These are phyloP conservation scores for Periphyllus acericola DNA, from an alignment of 2,888 invertebrate species.

Conservation along the genomic window DNA sequence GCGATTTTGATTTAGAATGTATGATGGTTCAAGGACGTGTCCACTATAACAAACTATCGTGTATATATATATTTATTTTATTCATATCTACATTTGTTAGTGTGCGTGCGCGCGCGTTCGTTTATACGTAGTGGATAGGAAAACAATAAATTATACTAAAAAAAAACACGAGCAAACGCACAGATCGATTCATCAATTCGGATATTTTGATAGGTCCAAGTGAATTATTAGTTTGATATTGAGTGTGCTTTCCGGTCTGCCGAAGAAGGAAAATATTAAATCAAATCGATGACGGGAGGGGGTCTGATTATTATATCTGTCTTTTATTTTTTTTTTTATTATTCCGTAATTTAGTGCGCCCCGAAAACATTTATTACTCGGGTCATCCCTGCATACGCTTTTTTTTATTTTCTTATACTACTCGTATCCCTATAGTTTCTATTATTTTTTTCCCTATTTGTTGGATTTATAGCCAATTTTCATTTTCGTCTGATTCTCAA, in stretches of 20 bases:
- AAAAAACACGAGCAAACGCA: background rate
- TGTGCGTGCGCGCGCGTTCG: no score
- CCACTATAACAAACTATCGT: background rate
- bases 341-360: slow-evolving; percentile 14
- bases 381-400: background rate
- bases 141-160: slow-evolving; percentile 9
- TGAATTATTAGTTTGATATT: slow-evolving; percentile 15
- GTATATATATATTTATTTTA: background rate
- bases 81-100: background rate
- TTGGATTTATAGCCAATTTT: slow-evolving; percentile 17
- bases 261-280: slow-evolving; percentile 14
- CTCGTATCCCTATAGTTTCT: background rate
- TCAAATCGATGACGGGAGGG: slow-evolving; percentile 3
- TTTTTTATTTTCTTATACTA: background rate
- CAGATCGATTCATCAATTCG: slow-evolving; percentile 24
- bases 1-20: slow-evolving; percentile 11
- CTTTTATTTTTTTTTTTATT: slow-evolving; percentile 16
- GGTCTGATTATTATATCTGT: slow-evolving; percentile 16
- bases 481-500: background rate
- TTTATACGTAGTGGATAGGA: background rate
- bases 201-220: slow-evolving; percentile 10
- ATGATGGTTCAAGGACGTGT: slow-evolving; percentile 11
- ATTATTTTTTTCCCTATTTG: background rate
- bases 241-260: slow-evolving; percentile 18
- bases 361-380: slow-evolving; percentile 17